These are phyloP conservation scores for Drosophila setifemur DNA, from an alignment of 1,140 invertebrate genomes.

Conservation along the genomic window DNA sequence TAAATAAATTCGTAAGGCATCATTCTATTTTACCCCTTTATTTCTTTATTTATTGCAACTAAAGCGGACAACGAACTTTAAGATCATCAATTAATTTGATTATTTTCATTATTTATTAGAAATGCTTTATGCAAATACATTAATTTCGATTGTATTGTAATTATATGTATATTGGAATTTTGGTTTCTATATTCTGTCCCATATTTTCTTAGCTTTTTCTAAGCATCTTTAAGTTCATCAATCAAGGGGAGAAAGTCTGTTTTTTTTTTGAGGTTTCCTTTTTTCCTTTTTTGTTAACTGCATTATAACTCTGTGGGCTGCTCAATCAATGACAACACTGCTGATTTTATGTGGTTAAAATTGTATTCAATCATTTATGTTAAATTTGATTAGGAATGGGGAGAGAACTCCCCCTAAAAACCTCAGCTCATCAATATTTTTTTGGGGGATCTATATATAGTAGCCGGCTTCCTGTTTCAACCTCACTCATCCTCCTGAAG, in stretches of 20 bases:
- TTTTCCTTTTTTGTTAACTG: conserved; percentile 16
- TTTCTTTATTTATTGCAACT: too few relatives aligned
- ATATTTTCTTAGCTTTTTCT: too few relatives aligned
- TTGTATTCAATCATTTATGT: conserved; percentile 78
- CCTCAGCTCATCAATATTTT: conserved; percentile 61
- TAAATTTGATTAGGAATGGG: conserved; percentile 73
- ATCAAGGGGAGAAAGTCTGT: conserved; percentile 22
- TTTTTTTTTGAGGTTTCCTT: conserved; percentile 10
- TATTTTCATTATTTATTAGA: too few relatives aligned
- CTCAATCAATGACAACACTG: conserved; percentile 72
- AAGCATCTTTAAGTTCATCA: conserved; percentile 61
- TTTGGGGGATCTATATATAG: conserved; percentile 1
- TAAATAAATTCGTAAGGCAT: too few relatives aligned
- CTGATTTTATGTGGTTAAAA: conserved; percentile 68
- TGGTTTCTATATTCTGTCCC: too few relatives aligned
- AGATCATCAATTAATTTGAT: too few relatives aligned
- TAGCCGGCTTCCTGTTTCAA: background rate
- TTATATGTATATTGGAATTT: too few relatives aligned
- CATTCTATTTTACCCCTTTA: too few relatives aligned
- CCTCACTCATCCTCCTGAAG: conserved; percentile 4
- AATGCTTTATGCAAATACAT: too few relatives aligned
- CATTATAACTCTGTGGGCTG: conserved; percentile 25
- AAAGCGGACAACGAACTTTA: too few relatives aligned
- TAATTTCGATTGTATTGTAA: too few relatives aligned
- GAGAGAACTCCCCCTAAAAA: conserved; percentile 13